Base-by-base conservation (phyloP, 2,888 invertebrate genomes). In the Xylocampa areola region DNA sequence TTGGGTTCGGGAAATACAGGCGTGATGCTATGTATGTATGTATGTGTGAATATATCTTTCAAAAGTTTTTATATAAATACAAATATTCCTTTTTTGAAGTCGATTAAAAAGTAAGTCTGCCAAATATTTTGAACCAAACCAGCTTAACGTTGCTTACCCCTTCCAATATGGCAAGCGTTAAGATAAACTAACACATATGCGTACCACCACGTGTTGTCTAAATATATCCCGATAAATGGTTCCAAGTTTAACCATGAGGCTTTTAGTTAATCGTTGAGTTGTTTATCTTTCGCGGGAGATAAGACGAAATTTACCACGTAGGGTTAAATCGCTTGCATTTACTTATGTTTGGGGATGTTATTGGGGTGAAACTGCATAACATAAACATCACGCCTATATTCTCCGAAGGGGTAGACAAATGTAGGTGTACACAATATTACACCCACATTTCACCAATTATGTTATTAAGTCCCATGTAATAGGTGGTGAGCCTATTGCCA, bases 251-350 rank as follows among this genome's bases (percentile, higher is more conserved):
- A 29, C 32, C 23, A 43, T 10, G 5, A 68, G 57, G 68, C 75
- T 74, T 73, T 73, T 62, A 73, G 65, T 30, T 19, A 50, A 36
- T 44, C 50, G 65, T 54, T 65, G 62, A 75, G 25, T 72, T 68
- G 65, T 73, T 73, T 71, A 72, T 68, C 53, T 73, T 62, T 55
- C 27, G 54, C 54, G 39, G 14, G 27, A 65, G 68, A 68, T 73
- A 74, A 75, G 60, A 68, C 49, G 40, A 50, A 58, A 64, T 51
- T 53, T 51, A 49, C 50, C 27, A 45, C 36, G 16, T 32, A 14
- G 58, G 68, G 64, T 68, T 63, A 50, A 53, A 52, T 17, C 44
- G 59, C 54, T 23, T 48, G 37, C 44, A 52, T 30, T n/a, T 65
- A 54, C 62, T 68, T 65, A 44, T 54, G 27, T 68, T 36, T 40